A percentile compares a stretch with the other conserved stretches of the same genome.
phyloP scores from a whole-genome alignment of 2,113 vertebrate species.

The Galbula dea region DNA sequence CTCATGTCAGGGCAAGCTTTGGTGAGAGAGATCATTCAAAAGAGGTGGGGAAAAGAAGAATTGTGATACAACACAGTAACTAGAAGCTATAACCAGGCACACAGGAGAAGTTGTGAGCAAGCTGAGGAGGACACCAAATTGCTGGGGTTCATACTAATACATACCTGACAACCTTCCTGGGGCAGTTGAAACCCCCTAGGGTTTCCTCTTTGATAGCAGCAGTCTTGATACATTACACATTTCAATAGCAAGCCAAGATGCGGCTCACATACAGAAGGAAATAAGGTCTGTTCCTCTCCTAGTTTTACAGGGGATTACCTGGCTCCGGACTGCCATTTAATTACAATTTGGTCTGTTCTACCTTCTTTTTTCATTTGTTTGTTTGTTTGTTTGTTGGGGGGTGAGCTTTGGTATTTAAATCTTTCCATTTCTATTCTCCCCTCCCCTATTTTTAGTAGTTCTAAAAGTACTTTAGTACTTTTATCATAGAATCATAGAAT shows the following conservation, averaged over 20 bases:
- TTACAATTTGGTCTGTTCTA: neutral
- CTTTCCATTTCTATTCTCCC: neutral
- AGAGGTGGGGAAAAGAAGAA: neutral
- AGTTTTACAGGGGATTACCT: neutral
- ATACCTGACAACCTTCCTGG: neutral
- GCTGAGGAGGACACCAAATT: neutral
- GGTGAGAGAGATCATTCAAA: neutral
- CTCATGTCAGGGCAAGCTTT: neutral
- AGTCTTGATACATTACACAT: neutral
- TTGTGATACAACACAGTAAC: neutral
- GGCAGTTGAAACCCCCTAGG: neutral
- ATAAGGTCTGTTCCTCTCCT: neutral
- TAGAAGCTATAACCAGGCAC: neutral
- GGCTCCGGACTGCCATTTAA: neutral
- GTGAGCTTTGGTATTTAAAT: neutral
- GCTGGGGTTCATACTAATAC: neutral
- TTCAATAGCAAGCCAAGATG: neutral
- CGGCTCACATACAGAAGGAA: neutral
- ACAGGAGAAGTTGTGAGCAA: neutral
- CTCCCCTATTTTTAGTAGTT: neutral
- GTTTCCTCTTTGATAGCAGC: neutral
- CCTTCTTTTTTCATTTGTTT: neutral
- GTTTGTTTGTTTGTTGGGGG: neutral
- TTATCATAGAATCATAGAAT: no score
- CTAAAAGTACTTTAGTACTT: neutral